Evolutionary conservation across 2,797 vertebrate genomes (phyloP).

Genomic region (Xiphorhynchus erythropygius): DNA sequence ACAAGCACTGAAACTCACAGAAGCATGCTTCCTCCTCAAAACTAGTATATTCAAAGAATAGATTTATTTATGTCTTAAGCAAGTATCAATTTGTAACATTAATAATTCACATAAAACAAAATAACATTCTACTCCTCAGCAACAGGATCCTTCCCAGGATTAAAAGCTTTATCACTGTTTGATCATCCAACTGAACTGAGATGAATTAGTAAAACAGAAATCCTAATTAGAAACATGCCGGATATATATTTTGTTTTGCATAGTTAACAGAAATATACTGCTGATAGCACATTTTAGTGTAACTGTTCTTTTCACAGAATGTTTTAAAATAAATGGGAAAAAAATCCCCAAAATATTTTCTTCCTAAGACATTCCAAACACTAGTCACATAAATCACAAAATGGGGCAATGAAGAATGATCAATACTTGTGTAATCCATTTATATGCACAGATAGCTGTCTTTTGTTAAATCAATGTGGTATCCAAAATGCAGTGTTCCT

Average conservation of each 20-base stretch:
- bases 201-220: not conserved
- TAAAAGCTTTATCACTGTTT: not conserved
- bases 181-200: not conserved
- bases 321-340: not conserved
- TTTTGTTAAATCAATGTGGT: not conserved
- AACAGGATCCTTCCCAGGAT: not conserved
- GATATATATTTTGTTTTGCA: not conserved
- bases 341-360: not conserved
- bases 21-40: not conserved
- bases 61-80: not conserved
- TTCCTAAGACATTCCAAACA: not conserved
- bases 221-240: not conserved
- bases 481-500: not conserved
- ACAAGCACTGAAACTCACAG: not conserved
- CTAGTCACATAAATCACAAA: slow-evolving; percentile 1
- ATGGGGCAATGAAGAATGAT: not conserved
- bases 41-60: not conserved
- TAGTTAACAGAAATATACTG: not conserved
- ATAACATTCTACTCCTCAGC: not conserved
- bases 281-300: not conserved
- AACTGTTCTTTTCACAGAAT: not conserved
- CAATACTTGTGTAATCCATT: not conserved
- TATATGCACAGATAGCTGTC: not conserved
- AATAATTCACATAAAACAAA: not conserved
- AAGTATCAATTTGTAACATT: not conserved